A percentile compares a stretch with the other conserved stretches of the same genome.
Evolutionary conservation across 2,888 invertebrate species (phyloP).

Genomic region (Cheilosia vernalis): DNA sequence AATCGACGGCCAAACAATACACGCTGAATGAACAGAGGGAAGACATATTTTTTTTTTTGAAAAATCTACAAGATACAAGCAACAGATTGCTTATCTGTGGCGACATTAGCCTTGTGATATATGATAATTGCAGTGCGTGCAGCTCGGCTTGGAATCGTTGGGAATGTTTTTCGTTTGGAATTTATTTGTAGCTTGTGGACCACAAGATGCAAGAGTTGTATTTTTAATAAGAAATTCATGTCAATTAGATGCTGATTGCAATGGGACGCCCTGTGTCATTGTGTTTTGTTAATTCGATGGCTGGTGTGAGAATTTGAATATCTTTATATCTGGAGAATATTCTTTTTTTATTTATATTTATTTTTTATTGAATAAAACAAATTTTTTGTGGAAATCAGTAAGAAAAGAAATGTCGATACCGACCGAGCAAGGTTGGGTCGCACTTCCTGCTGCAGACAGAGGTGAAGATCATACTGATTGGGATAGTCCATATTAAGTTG

Average conservation of each 20-base stretch:
- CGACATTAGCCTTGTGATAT: constrained; percentile 72
- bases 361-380: too few species aligned
- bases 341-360: constrained; percentile 8
- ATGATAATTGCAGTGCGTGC: constrained; percentile 65
- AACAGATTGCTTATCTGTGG: constrained; percentile 69
- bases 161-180: constrained; percentile 31
- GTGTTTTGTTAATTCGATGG: constrained; percentile 66
- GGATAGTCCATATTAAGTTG: too few species aligned
- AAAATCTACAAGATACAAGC: constrained; percentile 63
- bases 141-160: constrained; percentile 28
- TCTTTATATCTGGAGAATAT: constrained; percentile 54
- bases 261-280: constrained; percentile 47
- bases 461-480: too few species aligned
- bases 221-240: constrained; percentile 52
- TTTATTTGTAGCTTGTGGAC: constrained; percentile 4
- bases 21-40: constrained; percentile 45
- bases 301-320: constrained; percentile 71
- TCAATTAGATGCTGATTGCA: constrained; percentile 71
- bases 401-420: too few species aligned
- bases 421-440: too few species aligned
- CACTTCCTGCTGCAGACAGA: too few species aligned
- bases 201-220: constrained; percentile 3
- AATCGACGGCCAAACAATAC: constrained; percentile 17
- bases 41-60: constrained; percentile 39
- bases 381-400: constrained; percentile 27